phyloP scores from a whole-genome alignment of 2,888 invertebrate genomes.

The Lissonota sp. region DNA sequence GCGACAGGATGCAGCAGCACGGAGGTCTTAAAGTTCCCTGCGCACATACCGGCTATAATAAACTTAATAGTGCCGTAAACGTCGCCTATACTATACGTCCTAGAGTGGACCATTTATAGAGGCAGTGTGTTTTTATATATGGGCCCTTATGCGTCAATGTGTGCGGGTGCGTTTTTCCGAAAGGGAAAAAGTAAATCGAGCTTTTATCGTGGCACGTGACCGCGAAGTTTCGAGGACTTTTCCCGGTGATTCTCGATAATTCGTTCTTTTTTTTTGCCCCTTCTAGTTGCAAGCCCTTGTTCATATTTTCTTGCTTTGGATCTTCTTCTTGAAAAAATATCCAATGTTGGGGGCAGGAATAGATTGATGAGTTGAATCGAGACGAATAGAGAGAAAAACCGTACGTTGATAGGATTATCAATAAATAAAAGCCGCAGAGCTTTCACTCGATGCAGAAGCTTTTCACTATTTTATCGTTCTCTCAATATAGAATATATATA shows the following conservation, averaged over 20 bases:
- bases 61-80: conserved; percentile 80
- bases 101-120: conserved; percentile 13
- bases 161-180: background rate
- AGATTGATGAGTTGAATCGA: too few relatives aligned
- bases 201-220: conserved; percentile 62
- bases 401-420: conserved; percentile 13
- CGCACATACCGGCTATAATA: conserved; percentile 69
- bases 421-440: conserved; percentile 30
- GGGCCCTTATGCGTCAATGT: background rate
- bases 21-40: conserved; percentile 69
- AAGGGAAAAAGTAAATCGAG: conserved; percentile 58
- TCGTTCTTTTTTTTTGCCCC: conserved; percentile 5
- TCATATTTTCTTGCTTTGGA: background rate
- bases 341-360: too few relatives aligned
- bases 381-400: background rate
- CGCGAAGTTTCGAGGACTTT: conserved; percentile 42
- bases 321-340: background rate
- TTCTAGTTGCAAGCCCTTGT: background rate
- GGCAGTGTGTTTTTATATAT: background rate
- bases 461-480: background rate
- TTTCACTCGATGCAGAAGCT: conserved; percentile 7
- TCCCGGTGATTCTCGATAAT: conserved; percentile 24
- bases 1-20: conserved; percentile 44
- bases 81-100: conserved; percentile 72
- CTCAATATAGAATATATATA: too few relatives aligned